A percentile compares a stretch with the other conserved stretches of the same genome.
phyloP scores from a whole-genome alignment of 2,797 vertebrate genomes.

The Sebastiscus tertius region DNA sequence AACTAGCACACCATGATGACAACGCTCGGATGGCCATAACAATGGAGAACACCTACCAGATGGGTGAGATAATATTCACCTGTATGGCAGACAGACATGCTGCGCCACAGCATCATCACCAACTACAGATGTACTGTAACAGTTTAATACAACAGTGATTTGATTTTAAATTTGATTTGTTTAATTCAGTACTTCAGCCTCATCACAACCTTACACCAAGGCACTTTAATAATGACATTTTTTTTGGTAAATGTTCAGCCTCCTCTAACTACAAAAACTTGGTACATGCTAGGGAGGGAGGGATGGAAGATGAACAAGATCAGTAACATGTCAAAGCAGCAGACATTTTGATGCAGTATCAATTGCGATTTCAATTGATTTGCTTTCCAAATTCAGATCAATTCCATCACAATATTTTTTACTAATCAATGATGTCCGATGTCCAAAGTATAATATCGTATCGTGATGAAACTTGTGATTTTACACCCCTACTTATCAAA shows the following conservation, averaged over 20 bases:
- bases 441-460: no score
- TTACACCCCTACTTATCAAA: neutral
- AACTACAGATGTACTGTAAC: neutral
- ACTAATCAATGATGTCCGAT: no score
- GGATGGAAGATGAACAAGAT: neutral
- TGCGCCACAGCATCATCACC: neutral
- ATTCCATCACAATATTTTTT: neutral
- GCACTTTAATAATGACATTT: neutral
- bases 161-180: neutral
- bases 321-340: neutral
- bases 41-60: slow-evolving; percentile 88
- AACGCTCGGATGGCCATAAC: slow-evolving; percentile 60
- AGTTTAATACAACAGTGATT: neutral
- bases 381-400: neutral
- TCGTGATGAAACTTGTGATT: no score
- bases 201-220: neutral
- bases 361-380: neutral
- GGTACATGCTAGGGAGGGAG: neutral
- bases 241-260: neutral
- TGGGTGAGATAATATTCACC: slow-evolving; percentile 66
- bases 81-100: neutral
- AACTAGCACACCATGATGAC: slow-evolving; percentile 83
- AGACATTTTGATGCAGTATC: neutral
- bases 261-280: neutral
- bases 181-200: neutral